Conservation (phyloP, 2,888 invertebrate genomes). For the Agrotis clavis region DNA sequence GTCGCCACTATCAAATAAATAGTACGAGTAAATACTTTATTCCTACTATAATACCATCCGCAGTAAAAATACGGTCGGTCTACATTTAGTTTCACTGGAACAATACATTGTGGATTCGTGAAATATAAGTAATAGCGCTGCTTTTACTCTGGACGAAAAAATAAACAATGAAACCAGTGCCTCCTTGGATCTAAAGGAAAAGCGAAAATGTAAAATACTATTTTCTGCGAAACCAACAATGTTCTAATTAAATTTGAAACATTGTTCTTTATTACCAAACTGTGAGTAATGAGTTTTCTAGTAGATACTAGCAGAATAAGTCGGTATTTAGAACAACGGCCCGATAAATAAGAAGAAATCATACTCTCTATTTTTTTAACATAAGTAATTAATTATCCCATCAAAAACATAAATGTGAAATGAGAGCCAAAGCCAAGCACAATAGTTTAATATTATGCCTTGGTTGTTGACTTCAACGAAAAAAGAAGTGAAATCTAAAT, state of each 20-base stretch:
- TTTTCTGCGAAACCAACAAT: slow-evolving; percentile 21
- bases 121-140: slow-evolving; percentile 48
- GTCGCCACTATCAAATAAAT: slow-evolving; percentile 35
- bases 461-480: too few relatives aligned
- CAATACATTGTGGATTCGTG: slow-evolving; percentile 54
- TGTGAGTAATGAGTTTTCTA: slow-evolving; percentile 6
- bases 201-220: slow-evolving; percentile 16
- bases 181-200: slow-evolving; percentile 28
- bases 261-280: slow-evolving; percentile 5
- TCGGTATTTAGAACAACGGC: background rate
- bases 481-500: too few relatives aligned
- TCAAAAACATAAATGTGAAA: too few relatives aligned
- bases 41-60: slow-evolving; percentile 19
- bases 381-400: slow-evolving; percentile 17
- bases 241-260: slow-evolving; percentile 28
- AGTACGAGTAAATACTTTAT: slow-evolving; percentile 36
- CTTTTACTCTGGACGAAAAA: slow-evolving; percentile 31
- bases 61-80: slow-evolving; percentile 49
- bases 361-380: too few relatives aligned
- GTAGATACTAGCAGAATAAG: background rate
- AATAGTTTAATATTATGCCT: too few relatives aligned
- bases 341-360: background rate
- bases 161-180: slow-evolving; percentile 13
- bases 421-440: too few relatives aligned
- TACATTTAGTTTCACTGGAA: slow-evolving; percentile 55